Conservation (phyloP, 2,888 invertebrate genomes). For the Coecobrya sp. region DNA sequence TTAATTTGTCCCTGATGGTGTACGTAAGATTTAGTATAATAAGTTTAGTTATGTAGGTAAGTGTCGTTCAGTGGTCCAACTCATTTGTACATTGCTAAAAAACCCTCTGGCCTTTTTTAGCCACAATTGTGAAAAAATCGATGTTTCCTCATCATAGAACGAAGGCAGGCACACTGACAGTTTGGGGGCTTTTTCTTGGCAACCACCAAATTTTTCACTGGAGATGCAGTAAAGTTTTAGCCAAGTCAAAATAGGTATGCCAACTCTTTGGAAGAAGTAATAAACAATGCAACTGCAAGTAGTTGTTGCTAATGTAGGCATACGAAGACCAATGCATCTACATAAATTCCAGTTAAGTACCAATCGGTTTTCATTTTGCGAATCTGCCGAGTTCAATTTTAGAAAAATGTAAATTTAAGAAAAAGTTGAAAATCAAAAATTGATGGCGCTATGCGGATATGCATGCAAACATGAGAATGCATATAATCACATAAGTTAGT, state of each 20-base stretch:
- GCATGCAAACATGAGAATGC: too few relatives aligned
- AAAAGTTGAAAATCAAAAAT: too few relatives aligned
- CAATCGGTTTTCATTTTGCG: too few relatives aligned
- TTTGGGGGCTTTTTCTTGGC: conserved; percentile 31
- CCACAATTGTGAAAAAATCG: conserved; percentile 17
- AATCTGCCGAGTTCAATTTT: too few relatives aligned
- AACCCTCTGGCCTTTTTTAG: background rate
- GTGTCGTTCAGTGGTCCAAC: background rate
- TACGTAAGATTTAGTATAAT: too few relatives aligned
- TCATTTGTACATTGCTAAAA: background rate
- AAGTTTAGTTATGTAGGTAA: background rate
- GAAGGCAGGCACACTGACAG: conserved; percentile 20
- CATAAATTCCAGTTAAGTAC: too few relatives aligned
- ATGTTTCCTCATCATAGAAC: conserved; percentile 27
- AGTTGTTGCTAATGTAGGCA: background rate
- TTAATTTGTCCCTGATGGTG: too few relatives aligned
- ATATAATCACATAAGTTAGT: too few relatives aligned
- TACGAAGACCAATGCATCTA: background rate
- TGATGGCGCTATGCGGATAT: too few relatives aligned
- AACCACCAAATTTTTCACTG: conserved; percentile 49
- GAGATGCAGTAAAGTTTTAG: conserved; percentile 41
- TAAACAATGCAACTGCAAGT: conserved; percentile 37
- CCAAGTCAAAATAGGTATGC: conserved; percentile 44
- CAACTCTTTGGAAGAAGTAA: conserved; percentile 24
- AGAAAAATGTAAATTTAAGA: too few relatives aligned